A percentile compares a stretch with the other conserved stretches of the same genome.
Conservation (phyloP, 2,113 vertebrate species). For the Corythornis madagascariensis region DNA sequence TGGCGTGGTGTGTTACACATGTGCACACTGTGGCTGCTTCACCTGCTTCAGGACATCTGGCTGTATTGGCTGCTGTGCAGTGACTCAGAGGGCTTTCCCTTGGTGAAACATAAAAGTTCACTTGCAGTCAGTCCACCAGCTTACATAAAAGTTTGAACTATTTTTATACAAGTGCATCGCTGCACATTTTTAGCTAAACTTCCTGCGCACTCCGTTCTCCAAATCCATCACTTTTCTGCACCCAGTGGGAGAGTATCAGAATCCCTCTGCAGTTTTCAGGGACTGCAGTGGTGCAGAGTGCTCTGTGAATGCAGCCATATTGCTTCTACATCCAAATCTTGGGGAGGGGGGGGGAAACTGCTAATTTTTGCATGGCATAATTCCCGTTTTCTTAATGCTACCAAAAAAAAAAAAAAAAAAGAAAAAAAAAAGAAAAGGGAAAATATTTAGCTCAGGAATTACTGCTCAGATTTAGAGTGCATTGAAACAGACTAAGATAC, state of each 20-base stretch:
- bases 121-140: background rate
- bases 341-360: background rate
- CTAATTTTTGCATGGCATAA: background rate
- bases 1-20: background rate
- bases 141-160: conserved; percentile 30
- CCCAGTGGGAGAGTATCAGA: background rate
- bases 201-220: background rate
- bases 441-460: background rate
- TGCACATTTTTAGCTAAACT: conserved; percentile 27
- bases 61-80: background rate
- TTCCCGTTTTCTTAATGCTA: background rate
- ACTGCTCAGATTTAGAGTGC: background rate
- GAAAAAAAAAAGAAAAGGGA: background rate
- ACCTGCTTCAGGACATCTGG: background rate
- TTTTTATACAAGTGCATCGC: conserved; percentile 21
- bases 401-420: background rate
- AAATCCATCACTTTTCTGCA: conserved; percentile 6
- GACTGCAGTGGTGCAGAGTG: background rate
- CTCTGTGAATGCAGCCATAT: background rate
- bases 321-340: background rate
- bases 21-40: background rate
- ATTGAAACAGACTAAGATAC: background rate
- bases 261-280: conserved; percentile 4
- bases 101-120: conserved; percentile 11
- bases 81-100: conserved; percentile 36